Evolutionary conservation across 2,113 vertebrate species (phyloP), one percentile per base, ranked within the genome.

Genomic region (Ictidomys tridecemlineatus): DNA sequence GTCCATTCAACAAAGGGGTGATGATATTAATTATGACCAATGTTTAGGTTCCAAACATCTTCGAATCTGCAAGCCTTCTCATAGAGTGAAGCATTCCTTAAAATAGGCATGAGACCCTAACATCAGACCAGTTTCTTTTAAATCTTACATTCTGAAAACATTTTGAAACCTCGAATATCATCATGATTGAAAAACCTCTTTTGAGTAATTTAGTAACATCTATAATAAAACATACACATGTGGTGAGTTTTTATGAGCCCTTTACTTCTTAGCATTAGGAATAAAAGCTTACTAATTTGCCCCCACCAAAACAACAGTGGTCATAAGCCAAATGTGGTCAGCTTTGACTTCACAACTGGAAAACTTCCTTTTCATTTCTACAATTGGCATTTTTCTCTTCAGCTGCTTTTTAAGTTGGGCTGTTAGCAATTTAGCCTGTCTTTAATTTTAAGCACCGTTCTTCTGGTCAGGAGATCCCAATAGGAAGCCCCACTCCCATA

Each of bases 391-490:
- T 95, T 95, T 97, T 97, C 96, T 96, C 86, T 93, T 95, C 61
- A 24, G 80, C 79, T 88, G 93, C 95, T 95, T 96, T 96, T 96
- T 95, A 96, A 96, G 97, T 94, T 80, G 69, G 93, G 6, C 91
- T 97, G 95, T 20, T 39, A 61, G 63, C 93, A 97, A 85, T 97
- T 98, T 92, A 93, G 83, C 92, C 89, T 97, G 96, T 96, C 96
- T 98, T 98, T 97, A 95, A 37, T 98, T 98, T 98, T 94, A 98
- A 98, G 72, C 82, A 93, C 85, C 28, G 65, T 97, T 98, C 63
- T 65, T 95, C 91, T 96, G 92, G 92, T 0, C 0, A 89, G 45
- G 85, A 97, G 90, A 97, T 94, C 67, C 77, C 92, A 97, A 83
- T 95, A 98, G 92, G 94, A 98, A 84, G 90, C 96, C 89, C 94